Conservation (phyloP, 2,888 invertebrate genomes). For the Polymixis flavicincta region DNA sequence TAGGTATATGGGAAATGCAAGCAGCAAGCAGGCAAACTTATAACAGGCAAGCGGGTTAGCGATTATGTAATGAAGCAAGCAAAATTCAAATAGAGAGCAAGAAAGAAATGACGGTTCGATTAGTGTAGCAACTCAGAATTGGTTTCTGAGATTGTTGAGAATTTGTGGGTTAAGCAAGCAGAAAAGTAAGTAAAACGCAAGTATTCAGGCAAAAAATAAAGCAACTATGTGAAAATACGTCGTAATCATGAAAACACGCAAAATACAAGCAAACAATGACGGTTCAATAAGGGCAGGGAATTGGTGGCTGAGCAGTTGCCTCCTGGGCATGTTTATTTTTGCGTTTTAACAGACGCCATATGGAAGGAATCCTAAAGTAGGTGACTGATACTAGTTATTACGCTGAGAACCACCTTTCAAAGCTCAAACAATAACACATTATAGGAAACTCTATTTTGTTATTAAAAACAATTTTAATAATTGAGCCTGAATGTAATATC, state of each 20-base stretch:
- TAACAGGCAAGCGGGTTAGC: not conserved
- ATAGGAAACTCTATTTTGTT: not conserved
- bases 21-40: constrained; percentile 19
- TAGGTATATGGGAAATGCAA: not conserved
- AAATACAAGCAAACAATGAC: constrained; percentile 1
- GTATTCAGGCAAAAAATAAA: not conserved
- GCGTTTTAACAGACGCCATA: not conserved
- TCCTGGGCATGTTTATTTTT: not conserved
- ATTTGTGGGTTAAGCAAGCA: not conserved
- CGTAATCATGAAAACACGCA: not conserved
- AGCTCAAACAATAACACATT: constrained; percentile 10
- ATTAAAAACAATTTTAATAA: constrained; percentile 4
- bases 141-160: not conserved
- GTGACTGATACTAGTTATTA: not conserved
- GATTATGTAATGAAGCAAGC: not conserved
- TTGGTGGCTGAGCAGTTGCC: not conserved
- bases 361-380: not conserved
- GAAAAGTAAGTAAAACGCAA: not conserved
- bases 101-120: not conserved
- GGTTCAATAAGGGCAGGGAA: not conserved
- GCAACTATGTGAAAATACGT: not conserved
- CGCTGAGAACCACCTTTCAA: not conserved
- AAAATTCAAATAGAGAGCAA: not conserved
- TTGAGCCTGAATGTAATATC: not conserved
- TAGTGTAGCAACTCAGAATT: not conserved